Base-by-base conservation (phyloP, 2,797 vertebrate genomes). In the Enteromius radiatus region DNA sequence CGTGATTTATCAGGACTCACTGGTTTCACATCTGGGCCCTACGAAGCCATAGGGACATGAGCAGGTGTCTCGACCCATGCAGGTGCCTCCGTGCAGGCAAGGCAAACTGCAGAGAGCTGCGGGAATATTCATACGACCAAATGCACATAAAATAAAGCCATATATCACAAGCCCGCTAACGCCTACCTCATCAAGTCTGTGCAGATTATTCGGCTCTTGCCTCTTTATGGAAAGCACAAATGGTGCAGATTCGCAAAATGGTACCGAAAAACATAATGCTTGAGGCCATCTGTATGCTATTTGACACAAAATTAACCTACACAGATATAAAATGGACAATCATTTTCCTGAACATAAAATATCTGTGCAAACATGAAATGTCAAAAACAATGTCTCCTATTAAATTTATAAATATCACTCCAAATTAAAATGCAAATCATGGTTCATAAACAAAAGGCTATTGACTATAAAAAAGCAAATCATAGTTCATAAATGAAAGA, bases 41-140 rank as follows among this genome's bases (percentile, higher is more conserved):
- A 96, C 93, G 31, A 94, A 96, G 31, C 95, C 95, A 0, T 96
- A 95, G 12, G 88, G 94, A 90, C 95, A 96, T 0, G 96, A 95
- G 5, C 96, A 97, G 2, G 91, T 94, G 80, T 96, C 95, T 5
- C 83, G 91, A 26, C 92, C 90, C n/a, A 95, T 90, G 2, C 95
- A 96, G 1, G 88, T 90, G 69, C 96, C 95, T 87, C 93, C 93
- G 0, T 95, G 92, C 78, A 95, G 89, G 89, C 96, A 96, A 0
- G 92, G 88, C 0, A 76, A 88, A 82, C 92, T 90, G 89, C 96
- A 96, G 82, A 94, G 78, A 86, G 93, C 82, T 91, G 67, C 33
- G 87, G 47, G 59, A 61, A 67, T 26, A 67, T 70, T 73, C 74
- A 76, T 54, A 76, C 10, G 4, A 78, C 43, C 85, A 71, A 67